These are phyloP conservation scores for Thalassaphorura encarpata DNA, from an alignment of 1,140 invertebrate genomes.

Conservation along the genomic window DNA sequence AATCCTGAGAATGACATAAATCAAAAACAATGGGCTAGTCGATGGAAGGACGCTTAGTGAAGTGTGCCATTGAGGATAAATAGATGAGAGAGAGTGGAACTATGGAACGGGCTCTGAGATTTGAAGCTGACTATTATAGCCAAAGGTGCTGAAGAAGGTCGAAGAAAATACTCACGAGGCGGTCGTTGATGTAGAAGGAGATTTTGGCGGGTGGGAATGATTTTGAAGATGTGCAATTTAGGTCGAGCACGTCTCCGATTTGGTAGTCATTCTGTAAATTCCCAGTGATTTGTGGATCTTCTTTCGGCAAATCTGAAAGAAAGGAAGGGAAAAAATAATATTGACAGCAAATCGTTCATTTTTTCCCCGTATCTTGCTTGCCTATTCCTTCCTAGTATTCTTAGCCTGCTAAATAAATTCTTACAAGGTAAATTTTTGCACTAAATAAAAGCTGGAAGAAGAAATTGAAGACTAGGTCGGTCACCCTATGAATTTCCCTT, in stretches of 20 bases:
- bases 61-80: neutral
- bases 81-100: neutral
- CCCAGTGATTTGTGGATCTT: constrained; percentile 66
- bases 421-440: no score
- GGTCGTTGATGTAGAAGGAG: constrained; percentile 71
- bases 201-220: constrained; percentile 64
- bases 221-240: constrained; percentile 73
- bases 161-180: constrained; percentile 52
- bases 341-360: constrained; percentile 15
- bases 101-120: no score
- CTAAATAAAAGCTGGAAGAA: no score
- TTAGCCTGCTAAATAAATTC: no score
- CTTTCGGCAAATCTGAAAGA: constrained; percentile 60
- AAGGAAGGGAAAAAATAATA: no score
- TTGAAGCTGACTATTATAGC: no score
- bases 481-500: no score
- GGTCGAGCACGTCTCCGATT: constrained; percentile 63
- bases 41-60: neutral
- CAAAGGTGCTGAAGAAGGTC: no score
- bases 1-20: constrained; percentile 21
- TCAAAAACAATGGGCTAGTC: constrained; percentile 23
- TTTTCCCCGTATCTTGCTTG: no score
- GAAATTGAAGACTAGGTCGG: no score
- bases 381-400: no score
- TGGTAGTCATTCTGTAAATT: constrained; percentile 60